These are phyloP conservation scores for Apamea sordens DNA, from an alignment of 2,888 invertebrate species.

Conservation along the genomic window DNA sequence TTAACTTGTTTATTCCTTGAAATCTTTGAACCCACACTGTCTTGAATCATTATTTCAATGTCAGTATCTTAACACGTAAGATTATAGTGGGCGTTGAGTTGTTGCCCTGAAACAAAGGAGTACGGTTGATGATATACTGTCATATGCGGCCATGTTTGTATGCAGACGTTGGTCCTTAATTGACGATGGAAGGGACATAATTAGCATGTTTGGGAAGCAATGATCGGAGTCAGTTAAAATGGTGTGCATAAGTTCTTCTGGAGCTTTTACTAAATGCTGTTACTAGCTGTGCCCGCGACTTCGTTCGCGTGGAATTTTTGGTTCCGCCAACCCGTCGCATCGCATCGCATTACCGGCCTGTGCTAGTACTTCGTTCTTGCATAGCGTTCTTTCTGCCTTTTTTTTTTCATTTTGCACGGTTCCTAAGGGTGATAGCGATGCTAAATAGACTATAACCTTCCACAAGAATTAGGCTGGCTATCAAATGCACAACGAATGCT, in stretches of 20 bases:
- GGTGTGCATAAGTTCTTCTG: background rate
- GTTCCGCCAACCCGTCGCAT: too few species aligned
- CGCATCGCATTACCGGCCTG: too few species aligned
- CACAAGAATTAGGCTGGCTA: too few species aligned
- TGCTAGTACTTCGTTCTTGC: too few species aligned
- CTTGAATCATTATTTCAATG: conserved; percentile 44
- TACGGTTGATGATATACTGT: background rate
- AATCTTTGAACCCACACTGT: conserved; percentile 36
- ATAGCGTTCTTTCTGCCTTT: too few species aligned
- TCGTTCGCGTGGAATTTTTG: too few species aligned
- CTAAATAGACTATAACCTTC: too few species aligned
- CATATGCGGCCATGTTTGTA: conserved; percentile 12
- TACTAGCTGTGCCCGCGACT: too few species aligned
- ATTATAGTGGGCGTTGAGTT: conserved; percentile 37
- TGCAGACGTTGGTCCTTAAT: background rate
- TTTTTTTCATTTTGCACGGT: too few species aligned
- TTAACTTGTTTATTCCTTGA: conserved; percentile 42
- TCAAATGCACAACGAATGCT: too few species aligned
- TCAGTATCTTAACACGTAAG: conserved; percentile 30
- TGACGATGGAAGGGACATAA: background rate
- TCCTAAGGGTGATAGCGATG: too few species aligned
- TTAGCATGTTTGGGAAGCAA: background rate
- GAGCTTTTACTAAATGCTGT: background rate
- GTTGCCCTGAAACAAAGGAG: conserved; percentile 46
- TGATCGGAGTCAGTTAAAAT: background rate